Base-by-base conservation (phyloP, 2,113 vertebrate species). In the Chaenocephalus aceratus region DNA sequence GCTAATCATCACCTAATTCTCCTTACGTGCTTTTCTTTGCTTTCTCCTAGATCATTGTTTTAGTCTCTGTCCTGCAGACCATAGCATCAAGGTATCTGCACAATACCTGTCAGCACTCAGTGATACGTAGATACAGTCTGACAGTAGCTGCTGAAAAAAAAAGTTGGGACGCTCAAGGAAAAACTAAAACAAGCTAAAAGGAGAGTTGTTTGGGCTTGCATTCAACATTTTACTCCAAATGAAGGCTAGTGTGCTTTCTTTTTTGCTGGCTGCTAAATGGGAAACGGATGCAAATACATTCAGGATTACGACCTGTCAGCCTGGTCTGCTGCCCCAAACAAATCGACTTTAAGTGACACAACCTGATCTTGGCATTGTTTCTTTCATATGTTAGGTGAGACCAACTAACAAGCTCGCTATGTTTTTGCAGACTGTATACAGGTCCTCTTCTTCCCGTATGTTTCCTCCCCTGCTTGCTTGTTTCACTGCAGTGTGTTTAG, bases 401-500 rank as follows among this genome's bases (percentile, higher is more conserved):
- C 6, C 5, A 49, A 15, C 1, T 7, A 26, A 11, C 7, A 6
- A 41, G 36, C 36, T n/a, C 36, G 9, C 9, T 46, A 34, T 53
- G 36, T 7, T 8, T 41, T 11, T 18, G 2, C 12, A 49, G 13
- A n/a, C n/a, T 64, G 6, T 16, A 62, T 61, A 10, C 52, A 34
- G 6, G 59, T 72, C 79, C 54, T 60, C 57, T 15, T 58, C 54
- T 72, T 8, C 4, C 36, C 46, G 23, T 15, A 8, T 45, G 2
- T 72, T 61, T 53, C n/a, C 61, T 41, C 0, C 1, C n/a, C 54
- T 26, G 46, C n/a, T 10, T 26, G 48, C 59, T 77, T 63, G 74
- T 51, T 69, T 75, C 26, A 59, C 79, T 59, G 61, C 30, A 5
- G 52, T 62, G 36, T 67, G 53, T 36, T 67, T 61, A 52, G 66